Evolutionary conservation across 1,140 invertebrate genomes (phyloP), one percentile per base, ranked within the genome.

Genomic region (Tetramorium alpestre): DNA sequence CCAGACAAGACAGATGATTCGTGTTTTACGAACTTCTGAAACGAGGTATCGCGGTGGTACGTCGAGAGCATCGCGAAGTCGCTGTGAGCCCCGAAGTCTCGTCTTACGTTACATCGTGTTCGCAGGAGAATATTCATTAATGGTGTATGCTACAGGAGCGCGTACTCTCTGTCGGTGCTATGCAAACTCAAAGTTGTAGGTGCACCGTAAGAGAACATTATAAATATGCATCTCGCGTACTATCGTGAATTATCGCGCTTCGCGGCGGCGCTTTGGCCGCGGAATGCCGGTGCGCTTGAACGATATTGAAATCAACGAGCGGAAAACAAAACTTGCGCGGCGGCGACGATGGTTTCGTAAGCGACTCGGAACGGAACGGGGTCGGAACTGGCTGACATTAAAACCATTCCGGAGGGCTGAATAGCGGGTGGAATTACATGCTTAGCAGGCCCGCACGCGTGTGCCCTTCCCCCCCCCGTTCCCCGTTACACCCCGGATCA

Each of bases 271-370:
- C 38, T 41, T 13, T 1, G 47, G 13, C 72, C 72, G 82, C 28
- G 70, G 72, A 44, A 73, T 73, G 62, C 38, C 33, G 33, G 73
- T 38, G n/a, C 44, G 22, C 44, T 86, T 25, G 76, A 87, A 86
- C 87, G 87, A 90, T 92, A 92, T 93, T 93, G 90, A 92, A 92
- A 92, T 89, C 76, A 88, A 87, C 80, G 86, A 81, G 78, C 78
- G 69, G 70, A 87, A 91, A 91, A 82, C 78, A 72, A 80, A 86
- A 78, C 33, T 85, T 85, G 56, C 73, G 75, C 44, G 11, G 4
- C 38, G 33, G 41, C 25, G 22, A 22, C 44, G 3, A 33, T 38
- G 54, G 47, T 47, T 41, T 4, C 82, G 54, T 33, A 76, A n/a
- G 41, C 76, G 51, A 72, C 60, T 62, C 77, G 65, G 44, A 81